These are phyloP conservation scores for Venturia canescens DNA, from an alignment of 1,140 invertebrate genomes.

Conservation along the genomic window DNA sequence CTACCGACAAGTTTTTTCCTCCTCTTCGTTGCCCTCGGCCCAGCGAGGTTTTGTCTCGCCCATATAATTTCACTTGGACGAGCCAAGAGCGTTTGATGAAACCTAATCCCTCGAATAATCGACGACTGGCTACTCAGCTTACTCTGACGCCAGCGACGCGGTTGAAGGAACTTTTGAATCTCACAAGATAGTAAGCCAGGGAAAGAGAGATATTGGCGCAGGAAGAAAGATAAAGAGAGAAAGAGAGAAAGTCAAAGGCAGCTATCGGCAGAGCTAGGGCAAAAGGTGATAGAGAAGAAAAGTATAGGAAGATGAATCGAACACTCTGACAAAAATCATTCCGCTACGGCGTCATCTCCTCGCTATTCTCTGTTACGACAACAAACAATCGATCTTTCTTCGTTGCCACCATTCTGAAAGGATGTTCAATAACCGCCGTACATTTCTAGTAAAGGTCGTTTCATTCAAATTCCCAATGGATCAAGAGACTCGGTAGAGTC, in stretches of 20 bases:
- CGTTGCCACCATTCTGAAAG: neutral
- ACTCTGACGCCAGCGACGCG: conserved; percentile 10
- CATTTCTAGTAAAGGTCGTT: neutral
- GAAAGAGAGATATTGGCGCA: neutral
- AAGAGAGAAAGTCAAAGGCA: neutral
- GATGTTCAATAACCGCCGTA: neutral
- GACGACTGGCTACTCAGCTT: conserved; percentile 28
- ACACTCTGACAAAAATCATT: neutral
- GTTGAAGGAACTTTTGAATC: conserved; percentile 24
- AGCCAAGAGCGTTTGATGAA: conserved; percentile 28
- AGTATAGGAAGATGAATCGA: conserved; percentile 7
- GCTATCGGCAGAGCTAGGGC: neutral
- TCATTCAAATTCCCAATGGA: neutral
- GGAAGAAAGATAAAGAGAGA: neutral
- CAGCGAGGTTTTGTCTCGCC: neutral
- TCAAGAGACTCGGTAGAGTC: no score
- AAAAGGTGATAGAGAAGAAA: conserved; percentile 16
- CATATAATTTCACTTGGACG: conserved; percentile 23
- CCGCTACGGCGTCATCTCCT: neutral
- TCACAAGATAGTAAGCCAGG: conserved; percentile 6
- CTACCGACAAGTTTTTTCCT: neutral
- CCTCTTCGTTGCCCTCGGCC: neutral
- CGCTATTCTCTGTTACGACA: neutral
- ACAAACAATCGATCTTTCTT: neutral
- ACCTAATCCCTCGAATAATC: conserved; percentile 45